Base-by-base conservation (phyloP, 1,140 invertebrate species). In the Vollenhovia emeryi region DNA sequence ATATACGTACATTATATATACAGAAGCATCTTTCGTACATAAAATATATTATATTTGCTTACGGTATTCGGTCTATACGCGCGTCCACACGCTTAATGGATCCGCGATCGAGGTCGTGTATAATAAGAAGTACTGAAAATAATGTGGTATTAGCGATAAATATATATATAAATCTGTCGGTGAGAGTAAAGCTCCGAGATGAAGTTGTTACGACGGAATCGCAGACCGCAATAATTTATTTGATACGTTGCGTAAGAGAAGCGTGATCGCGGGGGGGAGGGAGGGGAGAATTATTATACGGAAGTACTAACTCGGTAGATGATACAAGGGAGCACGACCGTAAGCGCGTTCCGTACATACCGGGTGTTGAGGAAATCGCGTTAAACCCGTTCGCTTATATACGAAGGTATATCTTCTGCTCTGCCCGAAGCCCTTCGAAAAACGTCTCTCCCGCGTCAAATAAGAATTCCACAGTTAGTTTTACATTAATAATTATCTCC, bases 1-100 rank as follows among this genome's bases (percentile, higher is more conserved):
- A 62, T 57, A 62, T 60, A 57, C 52, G 60, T 86, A 86, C 43
- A 84, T 84, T 52, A 55, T 84, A 55, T 84, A 55, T 64, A 83
- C 78, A 78, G 40, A 73, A 89, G 73, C 87, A 86, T 60, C 84
- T 71, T 40, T 74, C 66, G 43, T 66, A 76, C 55, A 21, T 18
- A 80, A 74, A 86, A 69, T 75, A 74, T 62, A 73, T 76, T 73
- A 48, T 50, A 45, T 82, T 24, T 73, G 24, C 36, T 57, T 36
- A 64, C 36, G 30, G n/a, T 66, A 78, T 78, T 21, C 33, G 52
- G n/a, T 45, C 27, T 21, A 43, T 30, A 43, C 27, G 36, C 64
- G 64, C 55, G n/a, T n/a, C n/a, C 24, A 57, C 9, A 24, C 64
- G 24, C n/a, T 36, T 59, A 21, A 82, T 36, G 36, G 5, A 69